These are phyloP conservation scores for Cardiocondyla obscurior DNA, from an alignment of 1,140 invertebrate genomes.

Conservation along the genomic window DNA sequence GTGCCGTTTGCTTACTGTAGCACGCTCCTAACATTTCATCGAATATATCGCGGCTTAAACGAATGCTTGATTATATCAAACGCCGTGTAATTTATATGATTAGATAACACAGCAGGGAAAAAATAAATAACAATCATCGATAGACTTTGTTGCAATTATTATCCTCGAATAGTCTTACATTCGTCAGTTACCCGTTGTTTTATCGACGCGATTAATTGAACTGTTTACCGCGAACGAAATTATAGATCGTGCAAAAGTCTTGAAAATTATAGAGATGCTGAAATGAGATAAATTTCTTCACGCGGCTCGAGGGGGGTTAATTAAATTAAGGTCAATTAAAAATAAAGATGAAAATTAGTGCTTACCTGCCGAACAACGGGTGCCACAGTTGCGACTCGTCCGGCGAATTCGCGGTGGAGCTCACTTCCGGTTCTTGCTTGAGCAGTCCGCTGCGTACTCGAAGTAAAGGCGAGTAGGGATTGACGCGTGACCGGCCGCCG, in stretches of 20 bases:
- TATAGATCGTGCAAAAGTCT: too few relatives aligned
- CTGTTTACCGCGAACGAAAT: slow-evolving; percentile 11
- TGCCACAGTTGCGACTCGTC: slow-evolving; percentile 87
- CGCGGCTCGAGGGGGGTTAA: too few relatives aligned
- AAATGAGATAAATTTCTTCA: background rate
- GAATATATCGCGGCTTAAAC: slow-evolving; percentile 12
- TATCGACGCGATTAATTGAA: background rate
- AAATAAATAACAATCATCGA: slow-evolving; percentile 19
- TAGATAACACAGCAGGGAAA: background rate
- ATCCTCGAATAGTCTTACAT: background rate
- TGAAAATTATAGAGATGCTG: background rate
- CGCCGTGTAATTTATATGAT: background rate
- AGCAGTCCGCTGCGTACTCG: slow-evolving; percentile 78
- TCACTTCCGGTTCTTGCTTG: slow-evolving; percentile 82
- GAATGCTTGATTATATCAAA: slow-evolving; percentile 31
- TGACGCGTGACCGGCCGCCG: slow-evolving; percentile 74
- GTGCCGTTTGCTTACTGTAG: slow-evolving; percentile 20
- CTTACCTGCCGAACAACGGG: slow-evolving; percentile 88
- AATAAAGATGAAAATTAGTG: background rate
- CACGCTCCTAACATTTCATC: slow-evolving; percentile 3
- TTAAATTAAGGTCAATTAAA: background rate
- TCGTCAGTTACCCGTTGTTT: background rate
- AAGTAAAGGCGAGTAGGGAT: slow-evolving; percentile 73
- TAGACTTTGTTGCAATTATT: slow-evolving; percentile 16
- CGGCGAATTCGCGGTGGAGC: slow-evolving; percentile 78